Percentiles rank a stretch among this genome's conserved stretches.
Conservation (phyloP, 53 echinoderm and acorn worm genomes). For the Arbacia lixula region DNA sequence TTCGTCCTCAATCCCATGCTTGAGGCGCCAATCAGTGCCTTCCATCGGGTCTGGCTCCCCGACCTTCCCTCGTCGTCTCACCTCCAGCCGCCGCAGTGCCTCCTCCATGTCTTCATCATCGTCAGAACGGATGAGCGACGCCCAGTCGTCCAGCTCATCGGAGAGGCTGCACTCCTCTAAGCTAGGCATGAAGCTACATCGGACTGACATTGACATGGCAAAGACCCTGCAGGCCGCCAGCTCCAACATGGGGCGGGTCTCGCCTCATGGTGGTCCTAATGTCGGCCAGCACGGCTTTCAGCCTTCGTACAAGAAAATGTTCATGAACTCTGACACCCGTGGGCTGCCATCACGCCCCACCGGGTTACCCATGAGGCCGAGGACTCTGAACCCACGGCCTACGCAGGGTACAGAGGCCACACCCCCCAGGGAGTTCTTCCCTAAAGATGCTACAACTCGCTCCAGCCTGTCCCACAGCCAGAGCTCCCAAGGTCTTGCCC, state of each 20-base stretch:
- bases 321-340: slow-evolving; percentile 43
- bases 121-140: slow-evolving; percentile 74
- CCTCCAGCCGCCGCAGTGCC: slow-evolving; percentile 55
- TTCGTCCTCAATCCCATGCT: slow-evolving; percentile 25
- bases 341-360: slow-evolving; percentile 24
- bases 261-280: slow-evolving; percentile 26
- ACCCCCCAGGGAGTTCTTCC: slow-evolving; percentile 88
- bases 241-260: slow-evolving; percentile 11
- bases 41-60: slow-evolving; percentile 47
- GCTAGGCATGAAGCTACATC: slow-evolving; percentile 42
- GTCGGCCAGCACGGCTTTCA: slow-evolving; percentile 52
- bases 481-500: slow-evolving; percentile 18
- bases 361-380: slow-evolving; percentile 43
- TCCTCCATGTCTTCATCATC: slow-evolving; percentile 79
- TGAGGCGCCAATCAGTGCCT: slow-evolving; percentile 67
- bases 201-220: slow-evolving; percentile 49
- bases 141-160: slow-evolving; percentile 70
- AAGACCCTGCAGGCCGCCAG: slow-evolving; percentile 53
- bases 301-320: slow-evolving; percentile 51
- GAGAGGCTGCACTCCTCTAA: slow-evolving; percentile 63
- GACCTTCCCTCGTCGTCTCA: slow-evolving; percentile 56
- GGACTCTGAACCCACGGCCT: slow-evolving; percentile 29
- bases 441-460: slow-evolving; percentile 75
- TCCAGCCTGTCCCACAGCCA: slow-evolving; percentile 46
- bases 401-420: slow-evolving; percentile 44